Evolutionary conservation across 1,140 invertebrate genomes (phyloP), one percentile per base, ranked within the genome.

Genomic region (Tetramorium simillimum): DNA sequence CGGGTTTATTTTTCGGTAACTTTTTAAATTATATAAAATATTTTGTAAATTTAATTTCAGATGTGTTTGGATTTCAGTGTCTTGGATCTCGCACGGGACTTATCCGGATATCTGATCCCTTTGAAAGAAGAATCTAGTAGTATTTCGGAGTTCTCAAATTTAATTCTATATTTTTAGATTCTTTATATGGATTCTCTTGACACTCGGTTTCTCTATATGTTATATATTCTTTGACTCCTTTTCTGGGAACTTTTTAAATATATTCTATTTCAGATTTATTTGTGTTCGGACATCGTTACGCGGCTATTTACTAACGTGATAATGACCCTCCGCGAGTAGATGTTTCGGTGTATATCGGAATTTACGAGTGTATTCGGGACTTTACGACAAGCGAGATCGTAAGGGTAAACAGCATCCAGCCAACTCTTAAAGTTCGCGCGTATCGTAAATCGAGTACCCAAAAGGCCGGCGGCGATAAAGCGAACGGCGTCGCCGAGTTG

Each of bases 371-470:
- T 37, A 60, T 73, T 16, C 67, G 7, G 12, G 7, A 73, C 21
- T 82, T 84, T 75, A 75, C 43, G 69, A 14, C 24, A 73, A 73
- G 18, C 58, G 51, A 58, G 67, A 82, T 82, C 65, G 53, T 82
- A 82, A 73, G 33, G 18, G 40, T 82, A 73, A 82, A 60, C 53
- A 73, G 51, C 37, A 43, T 37, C 24, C 67, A n/a, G 18, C 72
- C 49, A 33, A 12, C 69, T 75, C 69, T 73, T 84, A 75, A 84
- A 73, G 53, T 73, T 81, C 28, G 18, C 80, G 69, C 53, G 53
- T 73, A 60, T 72, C 67, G 67, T 73, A 84, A 73, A 84, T 84
- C 80, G 69, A 84, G 28, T 84, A 75, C 40, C 80, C 24, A 37
- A 84, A 73, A 75, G 43, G 53, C 40, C 53, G 16, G 51, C 37